phyloP scores from a whole-genome alignment of 2,797 vertebrate species.

The Falco columbarius region DNA sequence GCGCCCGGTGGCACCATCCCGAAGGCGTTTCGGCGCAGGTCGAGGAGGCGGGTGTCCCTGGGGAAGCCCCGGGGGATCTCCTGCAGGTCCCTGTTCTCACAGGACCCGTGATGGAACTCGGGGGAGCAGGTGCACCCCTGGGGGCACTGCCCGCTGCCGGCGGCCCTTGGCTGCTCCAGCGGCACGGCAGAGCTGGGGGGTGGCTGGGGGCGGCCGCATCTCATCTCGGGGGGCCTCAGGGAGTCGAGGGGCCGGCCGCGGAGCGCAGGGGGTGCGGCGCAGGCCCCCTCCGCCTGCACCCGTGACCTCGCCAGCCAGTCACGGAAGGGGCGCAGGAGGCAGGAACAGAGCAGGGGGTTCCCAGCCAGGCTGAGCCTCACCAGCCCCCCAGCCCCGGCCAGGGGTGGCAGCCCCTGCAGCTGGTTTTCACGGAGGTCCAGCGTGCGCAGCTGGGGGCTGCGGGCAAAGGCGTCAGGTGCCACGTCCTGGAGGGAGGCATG shows the following conservation, averaged over 20 bases:
- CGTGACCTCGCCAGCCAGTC: constrained; percentile 81
- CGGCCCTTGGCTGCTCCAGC: background rate
- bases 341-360: constrained; percentile 91
- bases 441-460: constrained; percentile 81
- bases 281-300: constrained; percentile 81
- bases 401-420: constrained; percentile 84
- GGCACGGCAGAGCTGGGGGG: background rate
- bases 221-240: constrained; percentile 81
- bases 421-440: constrained; percentile 91
- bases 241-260: constrained; percentile 84
- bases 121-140: constrained; percentile 81
- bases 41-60: constrained; percentile 82
- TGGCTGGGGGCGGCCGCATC: constrained; percentile 74
- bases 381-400: constrained; percentile 80
- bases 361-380: constrained; percentile 83
- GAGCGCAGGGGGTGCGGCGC: constrained; percentile 81
- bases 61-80: constrained; percentile 89
- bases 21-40: constrained; percentile 86
- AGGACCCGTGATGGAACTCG: constrained; percentile 83
- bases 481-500: constrained; percentile 91
- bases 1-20: constrained; percentile 79
- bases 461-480: constrained; percentile 80
- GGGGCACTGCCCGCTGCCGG: constrained; percentile 74
- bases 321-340: constrained; percentile 85
- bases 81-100: constrained; percentile 82